A percentile compares a stretch with the other conserved stretches of the same genome.
Conservation (phyloP, 1,140 invertebrate species). For the Orussus abietinus region DNA sequence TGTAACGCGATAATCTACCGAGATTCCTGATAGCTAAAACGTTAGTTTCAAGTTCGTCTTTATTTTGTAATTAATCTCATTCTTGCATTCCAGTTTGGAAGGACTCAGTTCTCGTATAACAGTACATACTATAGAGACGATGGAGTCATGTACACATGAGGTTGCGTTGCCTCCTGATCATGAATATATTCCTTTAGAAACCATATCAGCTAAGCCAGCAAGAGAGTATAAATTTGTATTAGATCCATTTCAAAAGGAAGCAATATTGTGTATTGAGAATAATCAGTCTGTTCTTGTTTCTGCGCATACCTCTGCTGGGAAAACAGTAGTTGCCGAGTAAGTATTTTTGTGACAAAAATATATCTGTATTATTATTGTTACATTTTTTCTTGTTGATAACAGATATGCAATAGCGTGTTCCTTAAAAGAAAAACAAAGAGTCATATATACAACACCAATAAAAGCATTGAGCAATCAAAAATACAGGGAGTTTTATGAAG, state of each 20-base stretch:
- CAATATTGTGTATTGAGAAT: constrained; percentile 96
- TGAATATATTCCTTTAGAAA: constrained; percentile 73
- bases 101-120: constrained; percentile 66
- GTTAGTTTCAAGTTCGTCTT: background rate
- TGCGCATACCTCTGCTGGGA: constrained; percentile 99
- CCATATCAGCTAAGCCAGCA: constrained; percentile 65
- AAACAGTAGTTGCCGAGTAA: constrained; percentile 98
- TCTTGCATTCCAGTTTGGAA: constrained; percentile 54
- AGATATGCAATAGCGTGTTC: constrained; percentile 73
- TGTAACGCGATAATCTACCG: background rate
- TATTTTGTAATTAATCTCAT: constrained; percentile 12
- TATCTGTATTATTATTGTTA: constrained; percentile 10
- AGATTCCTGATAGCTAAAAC: background rate
- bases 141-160: constrained; percentile 89
- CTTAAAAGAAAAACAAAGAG: constrained; percentile 71
- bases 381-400: constrained; percentile 23
- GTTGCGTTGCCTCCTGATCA: constrained; percentile 85
- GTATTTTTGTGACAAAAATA: constrained; percentile 42
- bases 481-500: constrained; percentile 95
- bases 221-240: constrained; percentile 94
- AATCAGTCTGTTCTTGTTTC: constrained; percentile 97
- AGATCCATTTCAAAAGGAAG: constrained; percentile 98
- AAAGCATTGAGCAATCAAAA: constrained; percentile 99
- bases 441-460: constrained; percentile 99
- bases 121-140: constrained; percentile 82